Percentiles rank a stretch among this genome's conserved stretches.
These are phyloP conservation scores for Hylaeus volcanicus DNA, from an alignment of 1,140 invertebrate species.

Conservation along the genomic window DNA sequence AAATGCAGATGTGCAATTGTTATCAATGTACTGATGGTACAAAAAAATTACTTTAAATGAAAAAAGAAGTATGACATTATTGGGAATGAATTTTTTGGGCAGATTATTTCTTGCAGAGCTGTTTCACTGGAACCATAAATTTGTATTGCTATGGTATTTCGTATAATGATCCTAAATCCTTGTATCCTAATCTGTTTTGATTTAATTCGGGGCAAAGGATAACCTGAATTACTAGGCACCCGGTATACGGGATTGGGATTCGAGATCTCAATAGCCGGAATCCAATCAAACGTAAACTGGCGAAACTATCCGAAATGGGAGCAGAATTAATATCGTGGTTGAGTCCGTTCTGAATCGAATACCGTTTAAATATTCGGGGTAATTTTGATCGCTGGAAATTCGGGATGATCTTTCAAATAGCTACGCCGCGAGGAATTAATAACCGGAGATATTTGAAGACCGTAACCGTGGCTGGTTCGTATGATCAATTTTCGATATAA, in stretches of 20 bases:
- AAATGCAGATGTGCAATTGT: too few relatives aligned
- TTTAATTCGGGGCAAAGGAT: not conserved
- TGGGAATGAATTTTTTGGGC: too few relatives aligned
- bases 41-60: too few relatives aligned
- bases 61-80: too few relatives aligned
- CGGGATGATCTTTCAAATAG: conserved; percentile 37
- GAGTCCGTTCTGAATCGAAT: conserved; percentile 42
- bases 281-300: conserved; percentile 48
- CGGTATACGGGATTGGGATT: not conserved
- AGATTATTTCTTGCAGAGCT: too few relatives aligned
- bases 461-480: not conserved
- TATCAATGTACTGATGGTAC: too few relatives aligned
- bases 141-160: too few relatives aligned
- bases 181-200: too few relatives aligned
- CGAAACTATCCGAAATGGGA: conserved; percentile 49
- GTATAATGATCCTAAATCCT: too few relatives aligned
- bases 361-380: conserved; percentile 33
- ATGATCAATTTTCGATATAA: not conserved
- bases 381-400: conserved; percentile 42
- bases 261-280: conserved; percentile 30
- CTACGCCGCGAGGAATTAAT: conserved; percentile 17
- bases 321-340: conserved; percentile 52
- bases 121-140: too few relatives aligned
- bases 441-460: conserved; percentile 35
- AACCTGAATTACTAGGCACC: not conserved